Evolutionary conservation across 2,888 invertebrate genomes (phyloP).

Genomic region (Psylliodes chrysocephalus): DNA sequence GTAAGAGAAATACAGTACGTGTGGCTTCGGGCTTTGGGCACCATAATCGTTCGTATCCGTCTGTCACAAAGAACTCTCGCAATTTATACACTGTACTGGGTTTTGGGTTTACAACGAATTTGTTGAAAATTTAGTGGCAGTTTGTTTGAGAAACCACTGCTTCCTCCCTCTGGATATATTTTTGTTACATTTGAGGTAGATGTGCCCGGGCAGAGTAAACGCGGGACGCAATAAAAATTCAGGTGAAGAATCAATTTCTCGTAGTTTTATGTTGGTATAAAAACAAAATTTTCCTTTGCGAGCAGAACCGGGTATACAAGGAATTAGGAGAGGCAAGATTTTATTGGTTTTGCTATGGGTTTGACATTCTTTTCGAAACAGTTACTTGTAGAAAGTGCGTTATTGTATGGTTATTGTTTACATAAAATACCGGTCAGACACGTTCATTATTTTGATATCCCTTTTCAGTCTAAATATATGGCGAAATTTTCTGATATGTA

Average conservation of each 20-base stretch:
- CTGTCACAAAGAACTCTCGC: slow-evolving; percentile 24
- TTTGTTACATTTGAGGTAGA: slow-evolving; percentile 14
- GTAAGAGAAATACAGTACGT: background rate
- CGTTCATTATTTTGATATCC: too few species aligned
- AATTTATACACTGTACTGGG: slow-evolving; percentile 27
- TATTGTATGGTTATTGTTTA: too few species aligned
- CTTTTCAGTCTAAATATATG: too few species aligned
- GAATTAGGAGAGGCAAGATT: background rate
- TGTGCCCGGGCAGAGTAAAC: background rate
- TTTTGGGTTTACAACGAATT: slow-evolving; percentile 28
- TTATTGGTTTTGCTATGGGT: slow-evolving; percentile 1
- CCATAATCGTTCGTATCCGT: slow-evolving; percentile 21
- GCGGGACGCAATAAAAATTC: slow-evolving; percentile 2
- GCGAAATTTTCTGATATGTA: slow-evolving; percentile 27
- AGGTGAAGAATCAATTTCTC: slow-evolving; percentile 5
- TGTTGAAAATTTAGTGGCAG: slow-evolving; percentile 31
- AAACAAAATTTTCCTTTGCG: too few species aligned
- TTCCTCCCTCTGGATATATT: slow-evolving; percentile 12
- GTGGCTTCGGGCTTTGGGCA: background rate
- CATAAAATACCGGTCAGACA: too few species aligned
- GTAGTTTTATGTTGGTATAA: slow-evolving; percentile 1
- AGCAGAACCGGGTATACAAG: background rate
- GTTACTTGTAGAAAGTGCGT: too few species aligned
- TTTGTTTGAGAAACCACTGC: slow-evolving; percentile 22
- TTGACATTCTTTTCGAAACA: background rate